Percentiles rank a stretch among this genome's conserved stretches.
phyloP scores from a whole-genome alignment of 2,888 invertebrate species.

The Teleiodes luculella region DNA sequence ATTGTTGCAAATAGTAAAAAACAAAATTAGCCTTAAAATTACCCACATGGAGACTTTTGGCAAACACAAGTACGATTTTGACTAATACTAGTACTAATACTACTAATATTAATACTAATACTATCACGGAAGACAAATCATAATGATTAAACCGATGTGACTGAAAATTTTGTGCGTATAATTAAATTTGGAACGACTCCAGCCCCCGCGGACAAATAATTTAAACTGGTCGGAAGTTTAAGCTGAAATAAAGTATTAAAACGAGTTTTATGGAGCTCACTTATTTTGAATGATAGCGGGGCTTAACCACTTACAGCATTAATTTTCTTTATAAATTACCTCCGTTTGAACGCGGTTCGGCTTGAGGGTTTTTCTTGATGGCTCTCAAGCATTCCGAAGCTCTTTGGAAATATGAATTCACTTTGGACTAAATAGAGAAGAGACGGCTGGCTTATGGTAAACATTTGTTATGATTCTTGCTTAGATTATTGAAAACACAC shows the following conservation, averaged over 20 bases:
- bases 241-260: slow-evolving; percentile 73
- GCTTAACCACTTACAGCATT: slow-evolving; percentile 58
- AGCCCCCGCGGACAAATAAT: slow-evolving; percentile 69
- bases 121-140: slow-evolving; percentile 46
- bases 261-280: slow-evolving; percentile 65
- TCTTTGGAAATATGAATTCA: not conserved
- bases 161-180: slow-evolving; percentile 64
- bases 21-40: too few species aligned
- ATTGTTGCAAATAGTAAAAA: too few species aligned
- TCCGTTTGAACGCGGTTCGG: slow-evolving; percentile 32
- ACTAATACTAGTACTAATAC: slow-evolving; percentile 42
- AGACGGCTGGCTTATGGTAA: too few species aligned
- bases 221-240: slow-evolving; percentile 71
- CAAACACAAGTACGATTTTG: slow-evolving; percentile 30
- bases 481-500: too few species aligned
- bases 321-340: slow-evolving; percentile 57
- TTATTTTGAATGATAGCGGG: slow-evolving; percentile 66
- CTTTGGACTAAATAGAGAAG: not conserved
- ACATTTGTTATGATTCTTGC: too few species aligned
- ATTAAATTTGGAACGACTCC: slow-evolving; percentile 74
- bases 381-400: not conserved
- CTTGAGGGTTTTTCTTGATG: not conserved
- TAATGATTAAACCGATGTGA: slow-evolving; percentile 61
- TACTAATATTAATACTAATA: too few species aligned
- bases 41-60: slow-evolving; percentile 33